phyloP scores from a whole-genome alignment of 2,797 vertebrate species.

The Gymnopithys bicolor region DNA sequence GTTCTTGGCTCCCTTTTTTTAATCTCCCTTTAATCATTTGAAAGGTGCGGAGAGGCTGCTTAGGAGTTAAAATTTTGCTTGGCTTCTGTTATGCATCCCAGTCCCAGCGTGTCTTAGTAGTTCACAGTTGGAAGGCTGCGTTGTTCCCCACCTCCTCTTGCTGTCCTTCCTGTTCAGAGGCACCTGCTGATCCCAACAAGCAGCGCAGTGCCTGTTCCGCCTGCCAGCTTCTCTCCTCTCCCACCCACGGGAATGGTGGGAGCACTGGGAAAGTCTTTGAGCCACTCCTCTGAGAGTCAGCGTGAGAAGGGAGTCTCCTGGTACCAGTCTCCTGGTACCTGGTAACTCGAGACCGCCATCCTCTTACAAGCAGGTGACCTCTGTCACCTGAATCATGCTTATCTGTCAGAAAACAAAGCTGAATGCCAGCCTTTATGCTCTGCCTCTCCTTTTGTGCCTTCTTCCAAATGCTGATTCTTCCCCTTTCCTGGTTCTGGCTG shows the following conservation, averaged over 20 bases:
- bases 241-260: not conserved
- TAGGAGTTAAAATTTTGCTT: constrained; percentile 25
- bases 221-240: not conserved
- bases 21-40: not conserved
- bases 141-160: not conserved
- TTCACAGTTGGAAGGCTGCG: not conserved
- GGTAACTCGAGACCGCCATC: not conserved
- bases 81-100: not conserved
- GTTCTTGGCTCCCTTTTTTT: not conserved
- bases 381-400: not conserved
- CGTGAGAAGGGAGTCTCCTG: not conserved
- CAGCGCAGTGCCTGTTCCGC: not conserved
- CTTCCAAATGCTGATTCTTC: not conserved
- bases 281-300: not conserved
- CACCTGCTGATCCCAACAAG: constrained; percentile 34
- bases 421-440: constrained; percentile 10
- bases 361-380: constrained; percentile 12
- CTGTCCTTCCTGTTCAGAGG: not conserved
- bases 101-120: not conserved
- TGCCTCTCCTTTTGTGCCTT: not conserved
- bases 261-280: not conserved
- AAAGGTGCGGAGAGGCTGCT: not conserved
- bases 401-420: constrained; percentile 46
- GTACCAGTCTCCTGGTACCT: not conserved
- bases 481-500: not conserved